These are phyloP conservation scores for Carapus acus DNA, from an alignment of 2,797 vertebrate species.

Conservation along the genomic window DNA sequence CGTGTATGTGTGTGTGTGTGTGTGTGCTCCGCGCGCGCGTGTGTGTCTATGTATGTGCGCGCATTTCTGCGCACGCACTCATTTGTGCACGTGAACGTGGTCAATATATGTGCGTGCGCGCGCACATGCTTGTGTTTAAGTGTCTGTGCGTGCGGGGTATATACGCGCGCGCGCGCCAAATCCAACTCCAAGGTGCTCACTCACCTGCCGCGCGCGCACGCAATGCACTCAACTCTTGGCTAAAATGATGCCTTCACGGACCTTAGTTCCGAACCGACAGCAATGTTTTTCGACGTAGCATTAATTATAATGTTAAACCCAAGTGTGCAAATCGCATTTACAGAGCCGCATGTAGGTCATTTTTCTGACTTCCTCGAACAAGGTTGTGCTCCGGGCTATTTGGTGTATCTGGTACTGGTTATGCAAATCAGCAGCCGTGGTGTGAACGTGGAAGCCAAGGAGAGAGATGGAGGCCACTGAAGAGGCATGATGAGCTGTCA, in stretches of 20 bases:
- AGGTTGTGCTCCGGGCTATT: conserved; percentile 61
- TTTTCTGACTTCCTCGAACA: conserved; percentile 45
- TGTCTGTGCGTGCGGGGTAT: background rate
- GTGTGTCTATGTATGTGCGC: too few relatives aligned
- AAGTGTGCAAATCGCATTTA: conserved; percentile 61
- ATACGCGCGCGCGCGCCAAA: background rate
- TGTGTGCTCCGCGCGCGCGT: conserved; percentile 3
- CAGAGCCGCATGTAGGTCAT: conserved; percentile 56
- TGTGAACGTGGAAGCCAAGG: conserved; percentile 4
- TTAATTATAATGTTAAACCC: conserved; percentile 57
- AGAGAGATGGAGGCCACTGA: conserved; percentile 1
- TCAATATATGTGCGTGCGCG: too few relatives aligned
- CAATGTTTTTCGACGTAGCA: conserved; percentile 9
- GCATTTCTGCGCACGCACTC: too few relatives aligned
- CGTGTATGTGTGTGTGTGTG: background rate
- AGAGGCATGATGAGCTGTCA: conserved; percentile 8
- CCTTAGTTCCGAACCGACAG: conserved; percentile 3
- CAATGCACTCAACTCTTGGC: conserved; percentile 1
- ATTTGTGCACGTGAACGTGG: too few relatives aligned
- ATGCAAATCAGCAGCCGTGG: conserved; percentile 48
- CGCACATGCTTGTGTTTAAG: too few relatives aligned
- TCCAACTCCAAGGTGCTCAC: conserved; percentile 6
- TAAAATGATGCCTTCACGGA: conserved; percentile 5
- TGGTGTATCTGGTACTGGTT: conserved; percentile 26
- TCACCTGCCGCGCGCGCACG: conserved; percentile 47